Evolutionary conservation across 2,797 vertebrate genomes (phyloP).

Genomic region (Bradypus variegatus): DNA sequence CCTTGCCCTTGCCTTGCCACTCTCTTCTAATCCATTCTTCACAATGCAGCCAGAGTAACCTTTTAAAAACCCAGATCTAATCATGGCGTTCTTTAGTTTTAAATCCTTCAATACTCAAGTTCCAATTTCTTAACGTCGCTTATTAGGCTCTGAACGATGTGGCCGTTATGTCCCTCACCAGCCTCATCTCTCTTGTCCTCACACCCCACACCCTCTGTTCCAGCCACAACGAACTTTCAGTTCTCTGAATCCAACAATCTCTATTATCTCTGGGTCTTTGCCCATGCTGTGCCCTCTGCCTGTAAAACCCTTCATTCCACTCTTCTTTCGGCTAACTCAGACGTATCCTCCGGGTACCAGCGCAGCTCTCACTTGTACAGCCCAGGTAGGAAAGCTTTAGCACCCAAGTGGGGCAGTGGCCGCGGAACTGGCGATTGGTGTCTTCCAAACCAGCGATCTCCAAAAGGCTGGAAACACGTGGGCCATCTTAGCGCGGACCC

Average conservation of each 20-base stretch:
- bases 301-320: neutral
- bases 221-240: neutral
- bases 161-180: neutral
- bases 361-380: neutral
- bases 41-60: neutral
- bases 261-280: neutral
- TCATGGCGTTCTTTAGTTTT: neutral
- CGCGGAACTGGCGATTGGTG: neutral
- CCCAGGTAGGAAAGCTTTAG: neutral
- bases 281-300: neutral
- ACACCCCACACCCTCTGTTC: neutral
- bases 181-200: neutral
- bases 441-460: neutral
- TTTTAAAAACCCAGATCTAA: conserved; percentile 3
- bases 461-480: neutral
- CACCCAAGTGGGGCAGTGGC: neutral
- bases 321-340: neutral
- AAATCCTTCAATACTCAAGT: neutral
- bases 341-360: neutral
- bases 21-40: neutral
- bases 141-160: neutral
- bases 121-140: neutral
- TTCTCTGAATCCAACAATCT: conserved; percentile 2
- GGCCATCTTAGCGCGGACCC: neutral
- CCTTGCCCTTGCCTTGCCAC: neutral